Evolutionary conservation across 2,888 invertebrate species (phyloP).

Genomic region (Dexiosoma caninum): DNA sequence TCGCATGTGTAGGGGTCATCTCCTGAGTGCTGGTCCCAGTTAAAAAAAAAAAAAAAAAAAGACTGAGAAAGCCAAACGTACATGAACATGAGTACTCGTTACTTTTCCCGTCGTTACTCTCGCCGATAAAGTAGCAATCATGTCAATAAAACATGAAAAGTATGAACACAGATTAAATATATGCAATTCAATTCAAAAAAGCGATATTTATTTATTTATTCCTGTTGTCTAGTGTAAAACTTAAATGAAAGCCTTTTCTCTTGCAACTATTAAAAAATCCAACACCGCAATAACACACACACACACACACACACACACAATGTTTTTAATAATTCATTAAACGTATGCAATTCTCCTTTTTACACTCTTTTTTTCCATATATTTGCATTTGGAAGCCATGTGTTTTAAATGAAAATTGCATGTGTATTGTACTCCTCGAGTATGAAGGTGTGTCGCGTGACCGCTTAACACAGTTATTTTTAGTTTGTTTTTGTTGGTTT

Average conservation of each 20-base stretch:
- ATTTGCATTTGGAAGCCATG: not conserved
- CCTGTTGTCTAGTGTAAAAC: constrained; percentile 29
- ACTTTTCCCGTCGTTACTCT: too few species aligned
- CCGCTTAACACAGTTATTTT: constrained; percentile 62
- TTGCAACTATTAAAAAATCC: not conserved
- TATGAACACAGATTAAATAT: too few species aligned
- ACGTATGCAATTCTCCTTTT: constrained; percentile 6
- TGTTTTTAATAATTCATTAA: too few species aligned
- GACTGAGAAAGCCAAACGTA: too few species aligned
- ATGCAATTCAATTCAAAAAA: too few species aligned
- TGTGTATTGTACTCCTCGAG: constrained; percentile 16
- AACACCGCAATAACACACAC: constrained; percentile 25
- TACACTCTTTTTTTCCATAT: constrained; percentile 6
- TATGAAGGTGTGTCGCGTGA: constrained; percentile 60
- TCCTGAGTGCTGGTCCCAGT: too few species aligned
- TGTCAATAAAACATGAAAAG: too few species aligned
- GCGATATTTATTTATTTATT: too few species aligned
- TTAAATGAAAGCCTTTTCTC: constrained; percentile 30
- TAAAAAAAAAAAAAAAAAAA: too few species aligned
- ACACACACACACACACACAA: not conserved
- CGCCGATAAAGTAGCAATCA: too few species aligned
- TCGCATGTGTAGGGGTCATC: too few species aligned
- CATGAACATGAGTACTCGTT: too few species aligned
- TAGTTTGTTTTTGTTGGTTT: constrained; percentile 35
- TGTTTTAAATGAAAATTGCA: constrained; percentile 29